Evolutionary conservation across 2,113 vertebrate species (phyloP), one percentile per base, ranked within the genome.

Genomic region (Corynorhinus townsendii): DNA sequence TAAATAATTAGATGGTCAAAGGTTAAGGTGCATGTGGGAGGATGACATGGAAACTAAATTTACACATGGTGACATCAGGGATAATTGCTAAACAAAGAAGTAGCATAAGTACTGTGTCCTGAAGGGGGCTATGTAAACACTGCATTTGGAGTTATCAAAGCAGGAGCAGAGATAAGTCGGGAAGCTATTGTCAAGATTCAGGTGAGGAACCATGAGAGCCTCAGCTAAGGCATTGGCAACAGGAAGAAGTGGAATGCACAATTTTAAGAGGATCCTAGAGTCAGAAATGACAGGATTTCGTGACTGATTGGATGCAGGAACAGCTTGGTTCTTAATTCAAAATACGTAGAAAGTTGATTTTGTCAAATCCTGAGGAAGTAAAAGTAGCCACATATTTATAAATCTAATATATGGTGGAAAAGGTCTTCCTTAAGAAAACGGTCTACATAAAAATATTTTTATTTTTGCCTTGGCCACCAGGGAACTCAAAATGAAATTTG

Each of bases 211-310:
- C 83, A 49, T 86, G 71, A 91, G 28, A 91, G 16, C 45, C 1
- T 94, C 89, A 85, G 86, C 38, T 38, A 52, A 96, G 73, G 73
- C 86, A 5, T 0, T 88, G 71, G 76, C 85, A 96, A 45, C 17
- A 80, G 52, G 26, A 85, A 20, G 20, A 4, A 82, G 5, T 38
- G 19, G 62, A 90, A 62, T 38, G 47, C 43, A 68, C 54, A 62
- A 30, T 86, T 97, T 95, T 88, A 77, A 90, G 92, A 85, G 35
- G 89, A 89, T 73, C 83, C 88, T 90, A 85, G 85, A 90, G 56
- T 91, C 84, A 89, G 54, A 95, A 96, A 88, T 82, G 85, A 95
- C 81, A 96, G 45, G 72, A 72, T 95, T 96, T 95, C 68, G 26
- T 95, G 90, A 93, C 93, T 81, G 73, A 92, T 76, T 95, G 89